A percentile compares a stretch with the other conserved stretches of the same genome.
Conservation (phyloP, 2,888 invertebrate species). For the Rhorus exstirpatorius region DNA sequence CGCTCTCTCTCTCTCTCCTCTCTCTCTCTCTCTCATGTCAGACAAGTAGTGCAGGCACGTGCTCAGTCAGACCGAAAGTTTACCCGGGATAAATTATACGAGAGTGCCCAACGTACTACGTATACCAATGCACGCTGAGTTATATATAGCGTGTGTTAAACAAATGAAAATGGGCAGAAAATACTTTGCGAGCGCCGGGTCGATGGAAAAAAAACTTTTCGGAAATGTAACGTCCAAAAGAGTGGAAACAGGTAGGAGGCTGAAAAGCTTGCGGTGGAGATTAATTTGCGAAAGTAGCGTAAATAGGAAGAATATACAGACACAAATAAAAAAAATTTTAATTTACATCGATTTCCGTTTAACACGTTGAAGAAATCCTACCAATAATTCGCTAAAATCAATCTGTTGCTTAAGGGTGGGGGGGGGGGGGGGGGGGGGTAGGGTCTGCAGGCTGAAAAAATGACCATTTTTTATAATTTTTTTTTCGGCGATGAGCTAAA, state of each 20-base stretch:
- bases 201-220: slow-evolving; percentile 18
- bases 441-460: no score
- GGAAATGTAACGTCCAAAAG: neutral
- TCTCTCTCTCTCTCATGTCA: slow-evolving; percentile 10
- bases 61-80: slow-evolving; percentile 55
- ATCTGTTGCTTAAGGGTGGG: no score
- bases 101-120: neutral
- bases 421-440: no score
- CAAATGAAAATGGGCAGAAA: slow-evolving; percentile 17
- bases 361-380: no score
- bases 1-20: no score
- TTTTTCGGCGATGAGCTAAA: no score
- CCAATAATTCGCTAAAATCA: no score
- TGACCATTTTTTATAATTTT: no score
- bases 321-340: neutral
- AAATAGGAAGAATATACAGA: neutral
- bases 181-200: slow-evolving; percentile 4
- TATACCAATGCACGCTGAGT: slow-evolving; percentile 8
- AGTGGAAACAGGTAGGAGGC: slow-evolving; percentile 2
- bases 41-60: slow-evolving; percentile 51
- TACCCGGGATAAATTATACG: slow-evolving; percentile 47
- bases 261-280: no score
- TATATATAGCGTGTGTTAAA: slow-evolving; percentile 11
- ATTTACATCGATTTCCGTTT: no score
- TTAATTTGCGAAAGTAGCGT: neutral